Base-by-base conservation (phyloP, 2,113 vertebrate genomes). In the Charadrius vociferus region DNA sequence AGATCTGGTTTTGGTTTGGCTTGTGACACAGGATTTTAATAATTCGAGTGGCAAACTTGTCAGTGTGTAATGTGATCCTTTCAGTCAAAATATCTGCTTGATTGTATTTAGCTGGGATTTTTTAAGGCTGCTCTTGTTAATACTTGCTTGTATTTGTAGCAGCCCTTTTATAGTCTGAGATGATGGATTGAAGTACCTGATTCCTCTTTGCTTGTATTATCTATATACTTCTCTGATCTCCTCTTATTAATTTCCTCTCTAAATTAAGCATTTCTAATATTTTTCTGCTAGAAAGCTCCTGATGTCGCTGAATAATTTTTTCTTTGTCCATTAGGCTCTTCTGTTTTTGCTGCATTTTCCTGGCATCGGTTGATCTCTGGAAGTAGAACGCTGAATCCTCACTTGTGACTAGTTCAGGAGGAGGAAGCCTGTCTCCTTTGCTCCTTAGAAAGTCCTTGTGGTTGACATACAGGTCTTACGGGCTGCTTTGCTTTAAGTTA, bases 1-100 rank as follows among this genome's bases (percentile, higher is more conserved):
- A 83, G 59, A 58, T 82, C 85, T 97, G 88, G 32, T 83, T 94
- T 90, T 74, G 72, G 37, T 96, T 94, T 96, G 71, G 75, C 79
- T 93, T 59, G 37, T 1, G 4, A 73, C n/a, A 47, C 4, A 59
- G 50, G 41, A 71, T 70, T 94, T 86, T 78, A 86, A 89, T 81
- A 92, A 81, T 41, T 83, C 2, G 1, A 41, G 47, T 39, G 41
- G 50, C 71, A 90, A 93, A 90, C 22, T 83, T 93, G 53, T 86
- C 53, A 83, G 11, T 8, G 4, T 71, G 55, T 55, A 92, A 88
- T 55, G 39, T 19, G 65, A 88, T 45, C 12, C 26, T 62, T 88
- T 93, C 86, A 77, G 71, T n/a, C 45, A 58, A 81, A 92, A 59
- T 53, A 71, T 50, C 36, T 86, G 6, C 36, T 90, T 65, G 34